Percentiles rank a stretch among this genome's conserved stretches.
These are phyloP conservation scores for Bryconaethiops microstoma DNA, from an alignment of 2,797 vertebrate species.

Conservation along the genomic window DNA sequence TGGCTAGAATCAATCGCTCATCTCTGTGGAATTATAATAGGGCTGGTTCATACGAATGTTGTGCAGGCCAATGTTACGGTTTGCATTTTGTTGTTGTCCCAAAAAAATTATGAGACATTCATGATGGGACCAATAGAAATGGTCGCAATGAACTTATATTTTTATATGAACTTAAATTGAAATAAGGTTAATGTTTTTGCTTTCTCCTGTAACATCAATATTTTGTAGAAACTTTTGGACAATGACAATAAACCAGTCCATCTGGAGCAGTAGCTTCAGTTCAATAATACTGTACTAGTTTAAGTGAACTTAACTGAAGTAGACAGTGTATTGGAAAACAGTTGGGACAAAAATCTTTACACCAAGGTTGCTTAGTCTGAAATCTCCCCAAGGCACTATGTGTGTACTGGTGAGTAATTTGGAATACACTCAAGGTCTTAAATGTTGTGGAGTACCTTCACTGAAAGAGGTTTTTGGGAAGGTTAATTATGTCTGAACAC, in stretches of 20 bases:
- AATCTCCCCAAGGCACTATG: constrained; percentile 20
- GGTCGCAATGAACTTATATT: too few relatives aligned
- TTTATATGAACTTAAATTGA: too few relatives aligned
- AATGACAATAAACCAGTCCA: neutral
- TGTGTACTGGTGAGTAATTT: constrained; percentile 36
- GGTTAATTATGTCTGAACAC: constrained; percentile 54
- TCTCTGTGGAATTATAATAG: neutral
- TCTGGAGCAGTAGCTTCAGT: too few relatives aligned
- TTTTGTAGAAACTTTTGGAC: too few relatives aligned
- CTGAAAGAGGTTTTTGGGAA: constrained; percentile 33
- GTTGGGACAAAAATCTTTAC: neutral
- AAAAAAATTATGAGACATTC: too few relatives aligned
- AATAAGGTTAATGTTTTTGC: too few relatives aligned
- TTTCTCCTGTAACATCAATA: too few relatives aligned
- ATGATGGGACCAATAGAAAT: too few relatives aligned
- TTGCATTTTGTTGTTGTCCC: too few relatives aligned
- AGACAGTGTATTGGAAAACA: neutral
- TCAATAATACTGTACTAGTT: neutral
- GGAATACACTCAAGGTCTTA: constrained; percentile 44
- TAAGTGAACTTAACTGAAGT: neutral
- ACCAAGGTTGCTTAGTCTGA: neutral
- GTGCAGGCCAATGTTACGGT: too few relatives aligned
- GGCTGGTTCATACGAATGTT: too few relatives aligned
- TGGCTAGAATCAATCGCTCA: constrained; percentile 28
- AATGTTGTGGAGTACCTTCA: constrained; percentile 39